Evolutionary conservation across 2,888 invertebrate genomes (phyloP).

Genomic region (Apodemia duryi): DNA sequence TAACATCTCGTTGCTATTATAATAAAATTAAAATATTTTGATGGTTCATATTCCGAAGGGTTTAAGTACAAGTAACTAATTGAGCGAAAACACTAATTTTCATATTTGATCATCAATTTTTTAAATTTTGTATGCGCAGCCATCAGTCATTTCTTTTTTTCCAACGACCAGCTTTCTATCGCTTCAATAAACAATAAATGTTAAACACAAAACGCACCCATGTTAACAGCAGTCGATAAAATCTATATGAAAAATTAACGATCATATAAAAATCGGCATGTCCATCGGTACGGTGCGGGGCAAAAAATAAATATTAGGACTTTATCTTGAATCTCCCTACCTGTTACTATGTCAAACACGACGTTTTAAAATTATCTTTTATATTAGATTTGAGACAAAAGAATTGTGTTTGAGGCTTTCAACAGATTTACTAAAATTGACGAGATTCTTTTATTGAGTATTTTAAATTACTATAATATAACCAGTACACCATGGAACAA

Average conservation of each 20-base stretch:
- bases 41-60: too few species aligned
- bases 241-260: slow-evolving; percentile 57
- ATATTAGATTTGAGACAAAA: slow-evolving; percentile 21
- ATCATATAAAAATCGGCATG: slow-evolving; percentile 55
- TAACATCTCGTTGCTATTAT: neutral
- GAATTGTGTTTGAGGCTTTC: neutral
- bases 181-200: slow-evolving; percentile 21
- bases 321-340: slow-evolving; percentile 48
- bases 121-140: neutral
- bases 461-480: too few species aligned
- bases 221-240: slow-evolving; percentile 45
- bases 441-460: neutral
- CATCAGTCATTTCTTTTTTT: neutral
- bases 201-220: slow-evolving; percentile 45
- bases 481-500: too few species aligned
- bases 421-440: neutral
- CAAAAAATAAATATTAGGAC: slow-evolving; percentile 51
- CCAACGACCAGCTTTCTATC: neutral
- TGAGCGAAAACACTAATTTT: too few species aligned
- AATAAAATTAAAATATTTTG: neutral
- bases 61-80: too few species aligned
- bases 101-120: too few species aligned
- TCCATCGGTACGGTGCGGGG: slow-evolving; percentile 36
- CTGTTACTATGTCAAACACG: slow-evolving; percentile 41
- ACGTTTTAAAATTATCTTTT: slow-evolving; percentile 23